Conservation (phyloP, 2,888 invertebrate species). For the Habrosyne pyritoides region DNA sequence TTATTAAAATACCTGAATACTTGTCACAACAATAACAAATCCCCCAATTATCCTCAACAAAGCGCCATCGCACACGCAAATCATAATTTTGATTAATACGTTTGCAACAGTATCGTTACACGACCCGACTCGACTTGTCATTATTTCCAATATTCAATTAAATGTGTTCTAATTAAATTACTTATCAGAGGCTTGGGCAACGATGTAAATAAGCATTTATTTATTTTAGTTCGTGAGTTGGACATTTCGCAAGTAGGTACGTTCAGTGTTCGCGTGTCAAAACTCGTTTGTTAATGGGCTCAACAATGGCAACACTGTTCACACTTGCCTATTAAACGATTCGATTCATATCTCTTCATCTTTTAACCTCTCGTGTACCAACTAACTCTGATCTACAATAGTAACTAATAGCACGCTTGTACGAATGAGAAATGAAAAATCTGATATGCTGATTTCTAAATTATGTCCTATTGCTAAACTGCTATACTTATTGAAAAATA, state of each 20-base stretch:
- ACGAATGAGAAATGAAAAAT: constrained; percentile 48
- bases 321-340: constrained; percentile 77
- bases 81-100: constrained; percentile 66
- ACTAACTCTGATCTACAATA: constrained; percentile 48
- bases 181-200: constrained; percentile 66
- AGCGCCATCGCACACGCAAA: constrained; percentile 47
- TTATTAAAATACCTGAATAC: constrained; percentile 49
- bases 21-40: constrained; percentile 47
- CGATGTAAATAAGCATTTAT: constrained; percentile 70
- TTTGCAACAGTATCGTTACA: constrained; percentile 49
- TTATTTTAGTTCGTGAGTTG: constrained; percentile 69
- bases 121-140: constrained; percentile 36
- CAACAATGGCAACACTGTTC: constrained; percentile 70
- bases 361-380: constrained; percentile 59
- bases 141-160: constrained; percentile 70
- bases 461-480: constrained; percentile 23
- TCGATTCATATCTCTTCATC: constrained; percentile 73
- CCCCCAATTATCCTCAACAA: constrained; percentile 41
- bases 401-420: constrained; percentile 43
- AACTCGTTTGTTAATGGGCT: constrained; percentile 74
- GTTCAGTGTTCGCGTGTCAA: constrained; percentile 68
- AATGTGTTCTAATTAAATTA: constrained; percentile 73
- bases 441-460: constrained; percentile 30
- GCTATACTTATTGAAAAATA: constrained; percentile 18
- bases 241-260: constrained; percentile 62